A percentile compares a stretch with the other conserved stretches of the same genome.
These are phyloP conservation scores for Ochotona curzoniae DNA, from an alignment of 2,113 vertebrate species.

Conservation along the genomic window DNA sequence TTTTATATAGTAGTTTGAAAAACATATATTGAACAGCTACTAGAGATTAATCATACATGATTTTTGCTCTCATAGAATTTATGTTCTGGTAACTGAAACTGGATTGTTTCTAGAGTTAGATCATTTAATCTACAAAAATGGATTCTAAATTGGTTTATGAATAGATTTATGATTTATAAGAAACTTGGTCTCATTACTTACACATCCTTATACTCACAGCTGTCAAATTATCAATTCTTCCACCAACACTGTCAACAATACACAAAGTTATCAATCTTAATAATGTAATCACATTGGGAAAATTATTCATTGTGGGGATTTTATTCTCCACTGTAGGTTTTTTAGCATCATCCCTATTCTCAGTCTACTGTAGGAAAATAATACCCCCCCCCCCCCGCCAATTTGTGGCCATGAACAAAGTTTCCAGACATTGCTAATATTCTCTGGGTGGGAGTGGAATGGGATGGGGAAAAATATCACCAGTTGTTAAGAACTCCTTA, in stretches of 20 bases:
- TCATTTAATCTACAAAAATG: not conserved
- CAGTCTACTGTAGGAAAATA: no score
- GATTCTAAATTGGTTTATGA: not conserved
- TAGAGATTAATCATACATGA: not conserved
- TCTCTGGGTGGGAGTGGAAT: not conserved
- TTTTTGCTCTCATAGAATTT: not conserved
- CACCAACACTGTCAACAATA: not conserved
- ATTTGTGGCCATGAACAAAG: not conserved
- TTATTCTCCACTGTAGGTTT: not conserved
- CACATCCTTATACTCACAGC: not conserved
- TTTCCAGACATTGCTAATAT: not conserved
- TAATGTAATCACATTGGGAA: not conserved
- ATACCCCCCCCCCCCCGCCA: not conserved
- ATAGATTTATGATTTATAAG: not conserved
- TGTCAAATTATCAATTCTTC: not conserved
- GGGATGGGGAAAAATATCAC: not conserved
- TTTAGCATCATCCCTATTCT: not conserved
- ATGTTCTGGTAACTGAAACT: not conserved
- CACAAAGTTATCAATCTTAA: not conserved
- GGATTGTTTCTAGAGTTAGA: not conserved
- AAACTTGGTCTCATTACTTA: not conserved
- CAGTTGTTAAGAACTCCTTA: not conserved
- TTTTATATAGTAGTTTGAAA: not conserved
- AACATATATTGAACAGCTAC: not conserved
- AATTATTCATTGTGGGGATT: not conserved